These are phyloP conservation scores for Anguilla rostrata DNA, from an alignment of 2,113 vertebrate genomes.

Conservation along the genomic window DNA sequence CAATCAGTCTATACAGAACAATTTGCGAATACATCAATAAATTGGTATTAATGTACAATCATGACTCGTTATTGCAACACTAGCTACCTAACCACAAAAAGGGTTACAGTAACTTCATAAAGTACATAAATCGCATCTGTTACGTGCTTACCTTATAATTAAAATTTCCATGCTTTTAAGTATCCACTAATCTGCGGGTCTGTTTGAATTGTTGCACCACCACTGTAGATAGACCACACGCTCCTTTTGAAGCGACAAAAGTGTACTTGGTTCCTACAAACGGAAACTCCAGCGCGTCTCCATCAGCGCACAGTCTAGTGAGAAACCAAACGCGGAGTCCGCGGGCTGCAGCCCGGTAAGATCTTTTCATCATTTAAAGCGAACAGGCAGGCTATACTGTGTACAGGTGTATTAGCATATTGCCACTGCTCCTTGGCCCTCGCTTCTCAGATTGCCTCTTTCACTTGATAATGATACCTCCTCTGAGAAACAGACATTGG, in stretches of 20 bases:
- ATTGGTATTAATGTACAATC: neutral
- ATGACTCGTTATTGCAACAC: neutral
- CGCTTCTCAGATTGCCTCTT: conserved; percentile 30
- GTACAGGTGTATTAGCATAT: neutral
- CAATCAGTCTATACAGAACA: conserved; percentile 13
- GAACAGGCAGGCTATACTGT: neutral
- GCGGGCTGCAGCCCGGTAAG: neutral
- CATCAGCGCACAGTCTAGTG: neutral
- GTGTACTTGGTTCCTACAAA: neutral
- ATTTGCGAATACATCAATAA: neutral
- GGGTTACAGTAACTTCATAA: neutral
- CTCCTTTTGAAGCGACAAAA: neutral
- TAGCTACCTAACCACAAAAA: neutral
- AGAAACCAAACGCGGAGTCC: too few relatives aligned
- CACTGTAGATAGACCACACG: neutral
- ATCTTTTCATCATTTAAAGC: conserved; percentile 15
- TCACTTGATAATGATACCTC: neutral
- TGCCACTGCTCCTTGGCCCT: neutral
- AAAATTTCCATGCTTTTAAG: neutral
- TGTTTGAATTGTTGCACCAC: neutral
- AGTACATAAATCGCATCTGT: neutral
- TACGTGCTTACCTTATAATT: conserved; percentile 6
- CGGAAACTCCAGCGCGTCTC: neutral
- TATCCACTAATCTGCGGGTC: neutral
- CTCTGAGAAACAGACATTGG: neutral